Conservation (phyloP, 2,888 invertebrate genomes). For the Tetanocera ferruginea region DNA sequence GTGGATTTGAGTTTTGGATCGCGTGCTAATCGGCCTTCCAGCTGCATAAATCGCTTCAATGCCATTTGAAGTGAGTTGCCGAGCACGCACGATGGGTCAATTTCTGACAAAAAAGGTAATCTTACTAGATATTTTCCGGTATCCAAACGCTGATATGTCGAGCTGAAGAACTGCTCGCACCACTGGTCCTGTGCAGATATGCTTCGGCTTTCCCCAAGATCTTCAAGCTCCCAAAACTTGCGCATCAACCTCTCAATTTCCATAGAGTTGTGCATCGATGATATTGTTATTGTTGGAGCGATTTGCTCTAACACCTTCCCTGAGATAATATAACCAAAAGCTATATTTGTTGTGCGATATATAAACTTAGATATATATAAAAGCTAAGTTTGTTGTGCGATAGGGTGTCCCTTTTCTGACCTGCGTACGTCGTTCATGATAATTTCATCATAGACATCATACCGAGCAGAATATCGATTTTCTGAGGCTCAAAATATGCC, state of each 20-base stretch:
- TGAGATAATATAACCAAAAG: conserved; percentile 40
- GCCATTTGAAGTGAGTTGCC: conserved; percentile 5
- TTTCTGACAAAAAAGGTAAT: not conserved
- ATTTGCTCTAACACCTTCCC: not conserved
- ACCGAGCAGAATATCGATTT: conserved; percentile 11
- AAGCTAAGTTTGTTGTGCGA: not conserved
- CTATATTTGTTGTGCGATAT: too few relatives aligned
- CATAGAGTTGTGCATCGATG: not conserved
- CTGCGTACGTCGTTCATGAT: not conserved
- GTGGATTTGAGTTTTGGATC: conserved; percentile 21
- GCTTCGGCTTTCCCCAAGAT: not conserved
- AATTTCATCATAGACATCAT: conserved; percentile 16
- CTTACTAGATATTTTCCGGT: not conserved
- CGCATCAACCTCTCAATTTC: conserved; percentile 27
- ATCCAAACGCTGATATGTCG: not conserved
- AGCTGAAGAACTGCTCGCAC: not conserved
- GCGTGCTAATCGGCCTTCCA: too few relatives aligned
- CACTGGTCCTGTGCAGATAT: too few relatives aligned
- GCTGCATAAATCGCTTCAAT: conserved; percentile 34
- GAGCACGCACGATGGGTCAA: not conserved
- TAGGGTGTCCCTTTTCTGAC: not conserved
- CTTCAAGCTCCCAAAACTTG: conserved; percentile 30
- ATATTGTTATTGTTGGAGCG: not conserved
- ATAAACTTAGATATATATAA: too few relatives aligned
- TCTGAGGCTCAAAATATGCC: conserved; percentile 17